Evolutionary conservation across 1,140 invertebrate genomes (phyloP).

Genomic region (Battus philenor): DNA sequence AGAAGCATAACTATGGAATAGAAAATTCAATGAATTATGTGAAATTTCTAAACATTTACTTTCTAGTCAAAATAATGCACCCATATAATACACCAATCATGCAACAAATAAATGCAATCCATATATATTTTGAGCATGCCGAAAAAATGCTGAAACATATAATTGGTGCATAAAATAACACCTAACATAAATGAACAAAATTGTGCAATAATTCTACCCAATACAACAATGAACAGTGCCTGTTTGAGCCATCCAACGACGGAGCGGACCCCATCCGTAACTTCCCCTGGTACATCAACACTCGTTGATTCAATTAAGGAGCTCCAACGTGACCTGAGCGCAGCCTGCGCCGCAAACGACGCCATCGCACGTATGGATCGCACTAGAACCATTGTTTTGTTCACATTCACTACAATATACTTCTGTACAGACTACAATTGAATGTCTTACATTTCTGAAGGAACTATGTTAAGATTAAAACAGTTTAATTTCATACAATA

Average conservation of each 20-base stretch:
- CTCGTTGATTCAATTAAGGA: conserved; percentile 81
- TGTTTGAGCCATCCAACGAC: conserved; percentile 87
- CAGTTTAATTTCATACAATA: too few relatives aligned
- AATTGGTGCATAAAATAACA: neutral
- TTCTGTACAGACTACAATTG: too few relatives aligned
- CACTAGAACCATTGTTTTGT: conserved; percentile 49
- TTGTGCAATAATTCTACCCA: conserved; percentile 7
- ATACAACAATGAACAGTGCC: conserved; percentile 68
- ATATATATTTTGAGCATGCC: neutral
- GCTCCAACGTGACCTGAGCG: conserved; percentile 80
- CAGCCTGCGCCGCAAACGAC: conserved; percentile 80
- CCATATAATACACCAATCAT: neutral
- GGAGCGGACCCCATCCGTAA: conserved; percentile 80
- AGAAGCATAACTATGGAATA: too few relatives aligned
- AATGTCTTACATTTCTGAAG: too few relatives aligned
- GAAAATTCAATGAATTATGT: too few relatives aligned
- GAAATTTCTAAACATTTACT: too few relatives aligned
- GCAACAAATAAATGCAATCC: conserved; percentile 2
- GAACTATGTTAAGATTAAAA: too few relatives aligned
- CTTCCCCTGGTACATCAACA: conserved; percentile 80
- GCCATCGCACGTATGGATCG: conserved; percentile 72
- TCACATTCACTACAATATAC: too few relatives aligned
- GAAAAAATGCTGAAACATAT: neutral
- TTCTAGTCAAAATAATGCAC: too few relatives aligned
- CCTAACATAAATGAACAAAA: neutral